Percentiles rank a stretch among this genome's conserved stretches.
Evolutionary conservation across 2,888 invertebrate genomes (phyloP).

Genomic region (Torymus auratus): DNA sequence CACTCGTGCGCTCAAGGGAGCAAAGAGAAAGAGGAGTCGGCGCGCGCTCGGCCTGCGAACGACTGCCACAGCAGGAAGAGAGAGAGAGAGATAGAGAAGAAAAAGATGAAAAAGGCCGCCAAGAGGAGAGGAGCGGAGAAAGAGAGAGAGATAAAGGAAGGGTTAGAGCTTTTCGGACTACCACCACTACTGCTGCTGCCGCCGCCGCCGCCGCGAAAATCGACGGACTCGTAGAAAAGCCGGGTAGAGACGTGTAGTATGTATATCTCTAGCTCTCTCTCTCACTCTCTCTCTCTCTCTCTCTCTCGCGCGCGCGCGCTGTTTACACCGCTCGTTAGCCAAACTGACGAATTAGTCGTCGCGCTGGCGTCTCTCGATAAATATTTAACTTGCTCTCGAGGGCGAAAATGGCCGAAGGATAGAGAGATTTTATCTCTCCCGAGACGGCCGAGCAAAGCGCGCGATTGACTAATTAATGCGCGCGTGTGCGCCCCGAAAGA

Average conservation of each 20-base stretch:
- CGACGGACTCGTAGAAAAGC: no score
- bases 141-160: neutral
- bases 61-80: slow-evolving; percentile 1
- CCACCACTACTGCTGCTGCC: no score
- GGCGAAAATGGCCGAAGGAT: slow-evolving; percentile 33
- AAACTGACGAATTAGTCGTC: slow-evolving; percentile 54
- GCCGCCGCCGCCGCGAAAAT: no score
- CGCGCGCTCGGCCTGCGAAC: slow-evolving; percentile 7
- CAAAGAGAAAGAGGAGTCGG: slow-evolving; percentile 5
- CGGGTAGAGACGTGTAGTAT: no score
- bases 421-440: slow-evolving; percentile 34
- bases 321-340: slow-evolving; percentile 56
- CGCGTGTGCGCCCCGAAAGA: neutral
- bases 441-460: neutral
- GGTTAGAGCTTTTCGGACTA: no score
- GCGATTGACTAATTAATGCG: slow-evolving; percentile 49
- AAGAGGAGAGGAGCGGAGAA: neutral
- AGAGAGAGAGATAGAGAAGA: slow-evolving; percentile 10
- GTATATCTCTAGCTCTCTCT: no score
- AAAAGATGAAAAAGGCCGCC: neutral
- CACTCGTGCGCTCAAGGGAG: slow-evolving; percentile 42
- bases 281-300: no score
- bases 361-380: slow-evolving; percentile 39
- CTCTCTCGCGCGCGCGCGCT: neutral
- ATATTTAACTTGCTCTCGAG: slow-evolving; percentile 58